A percentile compares a stretch with the other conserved stretches of the same genome.
These are phyloP conservation scores for Drosophila littoralis DNA, from an alignment of 1,140 invertebrate species.

Conservation along the genomic window DNA sequence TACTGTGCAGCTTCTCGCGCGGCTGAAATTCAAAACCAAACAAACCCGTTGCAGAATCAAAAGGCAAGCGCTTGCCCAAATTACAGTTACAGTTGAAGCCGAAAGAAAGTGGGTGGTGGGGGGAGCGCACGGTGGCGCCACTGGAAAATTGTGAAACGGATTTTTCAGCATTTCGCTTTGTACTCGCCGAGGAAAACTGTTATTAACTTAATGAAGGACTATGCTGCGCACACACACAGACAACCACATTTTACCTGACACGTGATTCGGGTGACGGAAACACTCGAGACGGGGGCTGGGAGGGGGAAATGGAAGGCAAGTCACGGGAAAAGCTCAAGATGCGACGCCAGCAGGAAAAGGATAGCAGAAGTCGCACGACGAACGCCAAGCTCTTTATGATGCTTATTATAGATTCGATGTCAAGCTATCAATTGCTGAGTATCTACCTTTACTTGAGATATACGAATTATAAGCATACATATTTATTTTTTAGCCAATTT, in stretches of 20 bases:
- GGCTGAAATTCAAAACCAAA: conserved; percentile 78
- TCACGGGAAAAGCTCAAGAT: conserved; percentile 2
- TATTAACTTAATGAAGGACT: conserved; percentile 81
- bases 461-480: too few relatives aligned
- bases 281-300: not conserved
- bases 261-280: conserved; percentile 61
- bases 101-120: not conserved
- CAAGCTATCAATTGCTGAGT: too few relatives aligned
- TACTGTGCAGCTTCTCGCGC: not conserved
- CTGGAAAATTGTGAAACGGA: conserved; percentile 71
- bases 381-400: too few relatives aligned
- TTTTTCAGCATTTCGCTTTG: conserved; percentile 78
- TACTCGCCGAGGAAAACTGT: conserved; percentile 70
- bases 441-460: too few relatives aligned
- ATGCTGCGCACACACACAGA: conserved; percentile 47
- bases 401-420: too few relatives aligned
- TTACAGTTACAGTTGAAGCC: conserved; percentile 65
- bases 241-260: conserved; percentile 67
- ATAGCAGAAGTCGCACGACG: too few relatives aligned
- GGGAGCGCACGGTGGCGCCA: conserved; percentile 15
- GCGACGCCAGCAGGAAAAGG: too few relatives aligned
- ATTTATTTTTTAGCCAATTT: too few relatives aligned
- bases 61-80: conserved; percentile 71
- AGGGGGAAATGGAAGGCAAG: not conserved
- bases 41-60: conserved; percentile 74